Evolutionary conservation across 2,113 vertebrate species (phyloP), one percentile per base, ranked within the genome.

Genomic region (Prinia subflava): DNA sequence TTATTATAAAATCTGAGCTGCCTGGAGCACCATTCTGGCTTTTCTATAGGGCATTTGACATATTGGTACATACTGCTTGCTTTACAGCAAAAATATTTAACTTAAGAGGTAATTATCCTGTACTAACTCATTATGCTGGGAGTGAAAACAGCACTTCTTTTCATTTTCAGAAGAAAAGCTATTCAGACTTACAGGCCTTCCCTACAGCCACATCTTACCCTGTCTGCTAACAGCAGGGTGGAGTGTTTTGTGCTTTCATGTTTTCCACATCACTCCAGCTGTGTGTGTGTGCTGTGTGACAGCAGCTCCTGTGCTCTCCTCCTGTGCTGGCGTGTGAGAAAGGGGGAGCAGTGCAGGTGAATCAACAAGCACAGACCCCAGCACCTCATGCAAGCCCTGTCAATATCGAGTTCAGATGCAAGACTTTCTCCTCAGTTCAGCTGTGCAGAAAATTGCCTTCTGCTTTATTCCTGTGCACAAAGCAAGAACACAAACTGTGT

Each of bases 391-490:
- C 13, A 65, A 83, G 37, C 20, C 35, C 47, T 67, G 42, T 13
- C 31, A 68, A 30, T 77, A 84, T 16, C 68, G 46, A 86, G 64
- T 37, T 59, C 69, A 94, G 42, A 78, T 22, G 33, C 47, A 75
- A 75, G 65, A 75, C 49, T 57, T 56, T 39, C 79, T 70, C 24
- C 79, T 62, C 88, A 74, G 31, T 67, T 94, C 83, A 96, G 63
- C 83, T 89, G 63, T 80, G 86, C 83, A 95, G 85, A 92, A 87
- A 95, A 96, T 67, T 67, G 52, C 83, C 64, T 87, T 89, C 95
- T 92, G 68, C 87, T 87, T 84, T 67, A 77, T 39, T 63, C 50
- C 83, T 62, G 28, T 4, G 8, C 59, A 65, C 63, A 52, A 89
- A 77, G 25, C 39, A 83, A 62, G 25, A 77, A 37, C 33, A 74